Evolutionary conservation across 2,113 vertebrate species (phyloP), one percentile per base, ranked within the genome.

Genomic region (Pungitius pungitius): DNA sequence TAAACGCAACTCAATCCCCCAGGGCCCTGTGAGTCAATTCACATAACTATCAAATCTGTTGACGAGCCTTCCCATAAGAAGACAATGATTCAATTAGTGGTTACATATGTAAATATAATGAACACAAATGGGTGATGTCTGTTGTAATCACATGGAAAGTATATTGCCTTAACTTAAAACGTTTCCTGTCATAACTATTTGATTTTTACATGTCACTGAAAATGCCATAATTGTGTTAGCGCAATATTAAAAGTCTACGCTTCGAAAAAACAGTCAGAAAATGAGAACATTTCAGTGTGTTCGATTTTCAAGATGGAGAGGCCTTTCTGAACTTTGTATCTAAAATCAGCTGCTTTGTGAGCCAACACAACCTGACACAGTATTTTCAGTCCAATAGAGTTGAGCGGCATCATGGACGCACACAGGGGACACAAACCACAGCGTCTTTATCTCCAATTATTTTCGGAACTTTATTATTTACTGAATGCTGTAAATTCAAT

Each of bases 31-130:
- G 39, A 60, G 80, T 77, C 69, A 82, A 61, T 83, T 75, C 67
- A 68, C 47, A 3, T 71, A 84, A 78, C 77, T 80, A 63, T 47
- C 64, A 61, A 77, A 74, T 83, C 58, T 73, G 37, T 30, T 72
- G 69, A 84, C 60, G 47, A 73, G 55, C 42, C 59, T 58, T 45
- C 9, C 54, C 69, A 30, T 43, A 71, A 61, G 61, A 37, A 26
- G 51, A 76, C 65, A 52, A 17, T 40, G 12, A 76, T 72, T 82
- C 17, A 9, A 51, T 77, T 68, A 79, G 47, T 61, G 45, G 22
- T 76, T 78, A 63, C 42, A 51, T 71, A 68, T 24, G 74, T 42
- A 78, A 22, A 84, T 42, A 51, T 70, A 69, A 84, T 82, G 81
- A 80, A n/a, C 22, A 63, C 40, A 80, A 67, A 64, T 20, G n/a